Evolutionary conservation across 2,797 vertebrate genomes (phyloP).

Genomic region (Sebastes matsubarae): DNA sequence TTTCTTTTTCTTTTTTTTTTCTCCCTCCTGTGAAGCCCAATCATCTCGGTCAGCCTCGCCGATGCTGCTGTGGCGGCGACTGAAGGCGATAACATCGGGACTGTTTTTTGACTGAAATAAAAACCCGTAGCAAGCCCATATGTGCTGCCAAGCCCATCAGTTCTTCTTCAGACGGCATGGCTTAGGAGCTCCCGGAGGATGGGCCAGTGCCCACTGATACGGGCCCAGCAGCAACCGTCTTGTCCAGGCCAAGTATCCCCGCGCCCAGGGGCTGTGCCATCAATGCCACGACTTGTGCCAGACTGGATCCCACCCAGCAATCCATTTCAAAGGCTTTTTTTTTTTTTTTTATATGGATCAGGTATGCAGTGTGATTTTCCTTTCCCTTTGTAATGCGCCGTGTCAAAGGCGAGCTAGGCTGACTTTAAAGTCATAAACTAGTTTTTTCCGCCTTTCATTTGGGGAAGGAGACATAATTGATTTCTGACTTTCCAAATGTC

Average conservation of each 20-base stretch:
- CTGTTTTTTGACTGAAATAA: conserved; percentile 80
- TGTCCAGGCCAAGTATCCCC: conserved; percentile 84
- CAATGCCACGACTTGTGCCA: conserved; percentile 84
- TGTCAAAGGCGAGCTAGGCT: conserved; percentile 81
- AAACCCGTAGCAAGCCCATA: conserved; percentile 78
- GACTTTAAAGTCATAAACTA: conserved; percentile 80
- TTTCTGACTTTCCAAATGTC: conserved; percentile 82
- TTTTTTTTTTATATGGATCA: conserved; percentile 77
- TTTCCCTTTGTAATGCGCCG: conserved; percentile 85
- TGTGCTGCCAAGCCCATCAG: conserved; percentile 85
- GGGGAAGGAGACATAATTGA: conserved; percentile 79
- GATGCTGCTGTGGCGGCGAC: conserved; percentile 65
- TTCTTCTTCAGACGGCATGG: conserved; percentile 86
- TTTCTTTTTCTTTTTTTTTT: conserved; percentile 9
- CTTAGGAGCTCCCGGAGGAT: conserved; percentile 85
- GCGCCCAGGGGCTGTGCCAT: conserved; percentile 83
- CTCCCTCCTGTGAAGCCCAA: conserved; percentile 49
- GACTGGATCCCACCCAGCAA: conserved; percentile 84
- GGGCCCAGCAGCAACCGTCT: conserved; percentile 78
- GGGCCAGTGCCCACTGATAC: conserved; percentile 84
- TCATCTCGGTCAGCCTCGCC: conserved; percentile 65
- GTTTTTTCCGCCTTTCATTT: conserved; percentile 83
- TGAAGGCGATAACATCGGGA: conserved; percentile 82
- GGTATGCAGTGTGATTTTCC: conserved; percentile 86
- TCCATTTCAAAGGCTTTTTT: conserved; percentile 86